Evolutionary conservation across 2,888 invertebrate genomes (phyloP), one percentile per base, ranked within the genome.

Genomic region (Protophormia terraenovae): DNA sequence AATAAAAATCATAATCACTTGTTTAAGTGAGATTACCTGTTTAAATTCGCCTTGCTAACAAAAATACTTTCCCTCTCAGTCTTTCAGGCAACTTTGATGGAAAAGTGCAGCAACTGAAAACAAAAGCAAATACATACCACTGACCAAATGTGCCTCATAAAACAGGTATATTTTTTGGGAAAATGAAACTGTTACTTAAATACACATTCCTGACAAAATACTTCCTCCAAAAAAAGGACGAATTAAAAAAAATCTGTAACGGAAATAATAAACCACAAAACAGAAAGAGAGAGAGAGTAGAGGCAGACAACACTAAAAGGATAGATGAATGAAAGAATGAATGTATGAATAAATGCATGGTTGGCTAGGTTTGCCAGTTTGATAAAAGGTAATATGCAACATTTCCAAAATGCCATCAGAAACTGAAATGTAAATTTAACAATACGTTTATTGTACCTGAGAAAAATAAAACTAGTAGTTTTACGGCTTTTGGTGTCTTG

Each of bases 221-320:
- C 32, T 3, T 10, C 32, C 41, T 38, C 38, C 38, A n/a, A 41
- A 41, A 41, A 66, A 66, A 45, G 10, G n/a, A 2, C 3, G 5
- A 50, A 22, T 47, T 47, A 35, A 35, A 41, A 27, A 8, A 27
- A 16, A 45, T n/a, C 72, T 41, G 32, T 47, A 73, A 73, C 60
- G 72, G 58, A 73, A 73, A 73, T 73, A 47, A 73, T 73, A 73
- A 60, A 60, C 72, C 73, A 73, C 73, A 73, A 24, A 41, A 47
- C 32, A 47, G 32, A 22, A 60, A 29, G 27, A 45, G 19, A 45
- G n/a, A n/a, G n/a, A n/a, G n/a, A n/a, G n/a, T n/a, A n/a, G n/a
- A n/a, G n/a, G n/a, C n/a, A n/a, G n/a, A n/a, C n/a, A n/a, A n/a
- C n/a, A 58, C 7, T 72, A 27, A 10, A 60, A n/a, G 55, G 19